A percentile compares a stretch with the other conserved stretches of the same genome.
These are phyloP conservation scores for Morpho helenor DNA, from an alignment of 2,888 invertebrate genomes.

Conservation along the genomic window DNA sequence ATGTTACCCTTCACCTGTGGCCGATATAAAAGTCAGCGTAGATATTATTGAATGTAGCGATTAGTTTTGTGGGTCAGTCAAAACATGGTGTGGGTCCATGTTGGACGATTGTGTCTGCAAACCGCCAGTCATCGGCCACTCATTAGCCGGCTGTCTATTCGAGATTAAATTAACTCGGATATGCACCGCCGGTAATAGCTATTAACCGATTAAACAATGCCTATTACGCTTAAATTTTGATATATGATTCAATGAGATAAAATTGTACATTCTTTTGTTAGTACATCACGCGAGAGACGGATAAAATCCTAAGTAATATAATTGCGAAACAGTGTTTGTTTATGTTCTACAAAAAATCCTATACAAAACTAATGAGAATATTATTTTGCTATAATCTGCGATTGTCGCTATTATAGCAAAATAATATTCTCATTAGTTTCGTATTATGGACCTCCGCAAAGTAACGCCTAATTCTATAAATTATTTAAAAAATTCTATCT, in stretches of 20 bases:
- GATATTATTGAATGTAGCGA: slow-evolving; percentile 39
- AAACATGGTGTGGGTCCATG: slow-evolving; percentile 45
- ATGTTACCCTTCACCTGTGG: slow-evolving; percentile 3
- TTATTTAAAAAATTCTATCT: too few relatives aligned
- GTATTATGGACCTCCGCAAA: too few relatives aligned
- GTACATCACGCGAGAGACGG: background rate
- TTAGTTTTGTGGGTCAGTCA: slow-evolving; percentile 41
- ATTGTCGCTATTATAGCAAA: too few relatives aligned
- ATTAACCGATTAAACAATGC: slow-evolving; percentile 61
- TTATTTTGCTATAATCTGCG: too few relatives aligned
- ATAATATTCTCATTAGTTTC: too few relatives aligned
- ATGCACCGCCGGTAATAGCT: slow-evolving; percentile 49
- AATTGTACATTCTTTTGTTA: slow-evolving; percentile 12
- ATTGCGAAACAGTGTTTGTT: background rate
- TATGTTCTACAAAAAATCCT: background rate
- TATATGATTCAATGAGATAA: slow-evolving; percentile 21
- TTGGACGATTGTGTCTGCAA: slow-evolving; percentile 44
- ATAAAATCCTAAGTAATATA: background rate
- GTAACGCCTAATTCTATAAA: too few relatives aligned
- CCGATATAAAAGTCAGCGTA: slow-evolving; percentile 19
- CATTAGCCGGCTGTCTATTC: slow-evolving; percentile 62
- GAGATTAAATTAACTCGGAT: slow-evolving; percentile 70
- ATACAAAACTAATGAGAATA: too few relatives aligned
- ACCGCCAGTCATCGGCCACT: slow-evolving; percentile 64
- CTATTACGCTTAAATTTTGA: slow-evolving; percentile 25